Base-by-base conservation (phyloP, 1,140 invertebrate species). In the Lerema accius region DNA sequence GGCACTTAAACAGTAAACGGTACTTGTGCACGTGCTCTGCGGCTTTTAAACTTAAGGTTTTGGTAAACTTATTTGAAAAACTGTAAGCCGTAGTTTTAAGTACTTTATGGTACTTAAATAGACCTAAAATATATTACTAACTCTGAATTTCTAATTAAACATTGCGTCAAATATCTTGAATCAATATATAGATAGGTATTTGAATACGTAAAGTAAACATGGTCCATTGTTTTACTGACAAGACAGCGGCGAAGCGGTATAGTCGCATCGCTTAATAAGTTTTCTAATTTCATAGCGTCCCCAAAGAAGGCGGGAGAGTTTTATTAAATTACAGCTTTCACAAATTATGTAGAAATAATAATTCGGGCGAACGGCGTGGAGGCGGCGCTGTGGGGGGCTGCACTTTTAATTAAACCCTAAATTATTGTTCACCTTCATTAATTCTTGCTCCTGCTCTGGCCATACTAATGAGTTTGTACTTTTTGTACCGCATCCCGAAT, bases 321-420 rank as follows among this genome's bases (percentile, higher is more conserved):
- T 86, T 89, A 89, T 86, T 89, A 86, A 85, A 89, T 86, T 86
- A 86, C 79, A 62, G 76, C 82, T 84, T 85, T 89, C 84, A 85
- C 82, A 85, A 89, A 89, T 89, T 86, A 85, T 84, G 77, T 86
- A 78, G 73, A 82, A 84, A 89, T 81, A 85, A 82, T 85, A 81
- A 83, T 79, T 81, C 65, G 69, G 76, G 53, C 64, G 69, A 58
- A 46, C 53, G 65, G 64, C 67, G 76, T 69, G 71, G 67, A 71
- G 83, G 71, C 74, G 75, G 62, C 83, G 60, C 85, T 23, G 74
- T 74, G 73, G 84, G 85, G 76, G 68, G 82, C 82, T 82, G 82
- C 81, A 86, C 84, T 89, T 89, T 89, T 86, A 89, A 86, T 89
- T 86, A 89, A 89, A 86, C 82, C 78, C 81, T 89, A 85, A 89